These are phyloP conservation scores for Leptinotarsa peninsularis DNA, from an alignment of 2,888 invertebrate species.

Conservation along the genomic window DNA sequence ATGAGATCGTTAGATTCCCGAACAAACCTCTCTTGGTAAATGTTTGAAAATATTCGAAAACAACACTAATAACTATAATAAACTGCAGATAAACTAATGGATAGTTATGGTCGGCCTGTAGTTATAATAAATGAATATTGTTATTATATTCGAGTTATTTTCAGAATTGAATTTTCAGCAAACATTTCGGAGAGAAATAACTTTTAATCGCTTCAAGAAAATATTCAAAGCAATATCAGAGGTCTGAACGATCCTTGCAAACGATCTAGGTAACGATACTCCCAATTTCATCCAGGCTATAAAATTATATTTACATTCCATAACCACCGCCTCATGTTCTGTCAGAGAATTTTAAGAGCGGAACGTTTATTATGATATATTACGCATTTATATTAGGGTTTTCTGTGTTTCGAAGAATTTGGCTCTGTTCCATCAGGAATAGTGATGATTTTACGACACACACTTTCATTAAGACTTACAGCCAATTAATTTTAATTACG, in stretches of 20 bases:
- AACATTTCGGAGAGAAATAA: not conserved
- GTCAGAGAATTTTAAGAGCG: not conserved
- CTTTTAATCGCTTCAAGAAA: not conserved
- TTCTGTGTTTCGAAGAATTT: not conserved
- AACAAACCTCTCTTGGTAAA: no score
- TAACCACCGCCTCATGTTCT: not conserved
- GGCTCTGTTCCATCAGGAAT: not conserved
- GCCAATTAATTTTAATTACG: no score
- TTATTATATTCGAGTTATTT: no score
- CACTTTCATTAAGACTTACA: no score
- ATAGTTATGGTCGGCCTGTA: no score
- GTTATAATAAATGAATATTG: no score
- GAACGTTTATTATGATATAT: conserved; percentile 12
- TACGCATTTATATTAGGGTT: not conserved
- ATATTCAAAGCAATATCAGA: not conserved
- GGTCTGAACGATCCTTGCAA: not conserved
- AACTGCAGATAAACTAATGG: no score
- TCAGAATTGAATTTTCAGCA: no score
- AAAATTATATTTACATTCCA: not conserved
- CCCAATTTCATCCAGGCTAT: not conserved
- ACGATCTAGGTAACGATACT: not conserved
- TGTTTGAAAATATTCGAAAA: no score
- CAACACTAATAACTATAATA: no score
- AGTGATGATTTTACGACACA: no score
- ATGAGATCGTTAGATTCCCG: no score